phyloP scores from a whole-genome alignment of 1,140 invertebrate genomes.

The Calephelis virginiensis region DNA sequence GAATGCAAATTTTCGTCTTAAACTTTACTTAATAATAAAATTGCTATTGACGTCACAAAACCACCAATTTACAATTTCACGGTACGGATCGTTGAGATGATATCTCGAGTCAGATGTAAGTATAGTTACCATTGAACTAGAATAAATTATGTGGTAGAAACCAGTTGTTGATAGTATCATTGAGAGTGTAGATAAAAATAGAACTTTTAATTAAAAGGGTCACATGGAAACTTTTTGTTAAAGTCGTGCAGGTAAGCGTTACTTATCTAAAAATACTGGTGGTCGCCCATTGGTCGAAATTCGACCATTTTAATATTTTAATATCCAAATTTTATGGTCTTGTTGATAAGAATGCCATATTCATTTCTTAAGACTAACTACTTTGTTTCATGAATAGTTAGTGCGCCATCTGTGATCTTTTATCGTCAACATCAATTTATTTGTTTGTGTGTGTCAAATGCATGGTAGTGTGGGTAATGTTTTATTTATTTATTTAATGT shows the following conservation, averaged over 20 bases:
- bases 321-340: no score
- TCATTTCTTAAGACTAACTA: no score
- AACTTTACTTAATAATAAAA: conserved; percentile 18
- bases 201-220: conserved; percentile 13
- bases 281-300: not conserved
- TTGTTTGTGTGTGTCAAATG: no score
- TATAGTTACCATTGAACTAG: not conserved
- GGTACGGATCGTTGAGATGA: not conserved
- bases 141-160: conserved; percentile 7
- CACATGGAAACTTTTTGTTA: not conserved
- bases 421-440: no score
- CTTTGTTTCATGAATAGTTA: no score
- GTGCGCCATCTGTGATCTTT: no score
- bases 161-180: conserved; percentile 3
- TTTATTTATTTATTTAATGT: no score
- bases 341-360: no score
- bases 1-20: not conserved
- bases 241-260: not conserved
- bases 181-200: not conserved
- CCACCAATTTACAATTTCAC: conserved; percentile 23
- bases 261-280: not conserved
- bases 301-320: no score
- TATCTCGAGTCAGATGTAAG: conserved; percentile 3
- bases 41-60: conserved; percentile 10
- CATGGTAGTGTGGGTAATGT: no score